These are phyloP conservation scores for Bedellia somnulentella DNA, from an alignment of 2,888 invertebrate species.

Conservation along the genomic window DNA sequence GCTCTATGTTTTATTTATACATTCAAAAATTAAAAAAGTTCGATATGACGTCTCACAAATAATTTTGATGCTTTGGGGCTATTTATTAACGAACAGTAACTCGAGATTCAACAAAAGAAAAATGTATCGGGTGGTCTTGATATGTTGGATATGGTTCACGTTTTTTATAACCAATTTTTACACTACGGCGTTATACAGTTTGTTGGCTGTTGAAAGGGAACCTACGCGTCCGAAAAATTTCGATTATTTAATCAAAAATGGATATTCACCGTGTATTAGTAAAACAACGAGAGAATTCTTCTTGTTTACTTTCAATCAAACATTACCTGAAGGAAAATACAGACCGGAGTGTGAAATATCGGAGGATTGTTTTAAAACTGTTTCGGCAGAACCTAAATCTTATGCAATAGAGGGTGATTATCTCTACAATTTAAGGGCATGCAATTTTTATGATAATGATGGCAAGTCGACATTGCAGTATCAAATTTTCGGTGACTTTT, in stretches of 20 bases:
- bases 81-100: conserved; percentile 8
- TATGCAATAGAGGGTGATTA: conserved; percentile 2
- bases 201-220: conserved; percentile 6
- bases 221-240: background rate
- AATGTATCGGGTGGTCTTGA: conserved; percentile 6
- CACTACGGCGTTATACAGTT: conserved; percentile 10
- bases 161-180: conserved; percentile 11
- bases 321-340: background rate
- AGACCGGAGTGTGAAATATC: background rate
- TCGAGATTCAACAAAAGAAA: conserved; percentile 1
- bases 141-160: conserved; percentile 12
- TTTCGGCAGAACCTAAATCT: background rate
- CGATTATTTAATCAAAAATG: background rate
- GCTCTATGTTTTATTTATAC: background rate
- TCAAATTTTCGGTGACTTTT: background rate
- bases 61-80: conserved; percentile 8
- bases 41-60: background rate
- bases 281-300: background rate
- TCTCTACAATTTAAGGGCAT: background rate
- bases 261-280: conserved; percentile 1
- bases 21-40: background rate
- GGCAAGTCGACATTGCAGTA: background rate
- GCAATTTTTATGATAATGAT: conserved; percentile 1
- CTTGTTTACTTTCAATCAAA: background rate
- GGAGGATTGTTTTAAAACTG: background rate